Evolutionary conservation across 2,113 vertebrate genomes (phyloP).

Genomic region (Gorsachius goisagi): DNA sequence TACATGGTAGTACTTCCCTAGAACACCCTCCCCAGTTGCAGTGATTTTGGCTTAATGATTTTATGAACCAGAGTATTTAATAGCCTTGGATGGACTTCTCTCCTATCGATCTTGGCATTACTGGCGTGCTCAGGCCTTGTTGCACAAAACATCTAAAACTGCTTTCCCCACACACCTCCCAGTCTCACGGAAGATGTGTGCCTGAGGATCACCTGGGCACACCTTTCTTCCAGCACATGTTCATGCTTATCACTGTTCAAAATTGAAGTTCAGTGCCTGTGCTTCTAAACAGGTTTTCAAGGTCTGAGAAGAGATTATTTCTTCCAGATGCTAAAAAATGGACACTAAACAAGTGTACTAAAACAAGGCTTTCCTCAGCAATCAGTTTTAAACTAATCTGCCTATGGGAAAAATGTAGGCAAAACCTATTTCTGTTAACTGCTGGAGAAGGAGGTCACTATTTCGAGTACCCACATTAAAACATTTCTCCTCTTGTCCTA

Average conservation of each 20-base stretch:
- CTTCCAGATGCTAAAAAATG: neutral
- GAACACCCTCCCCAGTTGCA: neutral
- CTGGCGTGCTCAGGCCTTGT: accelerated
- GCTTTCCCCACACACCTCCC: neutral
- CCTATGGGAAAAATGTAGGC: neutral
- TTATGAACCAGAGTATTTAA: neutral
- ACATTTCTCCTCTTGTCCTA: neutral
- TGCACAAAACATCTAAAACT: neutral
- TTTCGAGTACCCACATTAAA: neutral
- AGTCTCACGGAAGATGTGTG: accelerated
- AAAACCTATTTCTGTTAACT: neutral
- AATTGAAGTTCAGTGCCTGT: neutral
- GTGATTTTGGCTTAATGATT: neutral
- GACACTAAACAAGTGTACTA: neutral
- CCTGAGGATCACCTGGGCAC: neutral
- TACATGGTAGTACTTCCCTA: neutral
- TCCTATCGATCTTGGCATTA: neutral
- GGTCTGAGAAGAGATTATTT: neutral
- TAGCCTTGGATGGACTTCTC: neutral
- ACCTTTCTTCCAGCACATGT: neutral
- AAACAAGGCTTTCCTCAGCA: neutral
- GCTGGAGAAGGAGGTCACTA: neutral
- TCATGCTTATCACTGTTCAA: neutral
- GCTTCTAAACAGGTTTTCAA: neutral
- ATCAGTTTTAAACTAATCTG: neutral